phyloP scores from a whole-genome alignment of 2,113 vertebrate species.

The Anoura caudifer region DNA sequence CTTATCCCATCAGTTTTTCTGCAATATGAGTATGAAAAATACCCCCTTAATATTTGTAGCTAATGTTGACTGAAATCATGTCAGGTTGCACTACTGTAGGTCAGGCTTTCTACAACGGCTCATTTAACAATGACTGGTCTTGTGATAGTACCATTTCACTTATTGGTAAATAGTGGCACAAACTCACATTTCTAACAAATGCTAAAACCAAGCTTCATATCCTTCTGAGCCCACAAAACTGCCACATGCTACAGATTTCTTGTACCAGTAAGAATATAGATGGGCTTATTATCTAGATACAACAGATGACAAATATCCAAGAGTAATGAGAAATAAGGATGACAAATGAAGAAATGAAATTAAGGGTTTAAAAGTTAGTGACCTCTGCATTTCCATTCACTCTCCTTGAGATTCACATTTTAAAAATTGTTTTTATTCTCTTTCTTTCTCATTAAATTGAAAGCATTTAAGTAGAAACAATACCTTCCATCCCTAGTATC shows the following conservation, averaged over 20 bases:
- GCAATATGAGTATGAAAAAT: not conserved
- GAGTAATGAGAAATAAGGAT: not conserved
- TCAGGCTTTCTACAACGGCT: not conserved
- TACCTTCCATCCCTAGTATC: not conserved
- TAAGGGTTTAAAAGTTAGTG: not conserved
- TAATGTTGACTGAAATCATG: not conserved
- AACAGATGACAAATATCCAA: not conserved
- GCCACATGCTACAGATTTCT: not conserved
- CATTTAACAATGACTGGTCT: not conserved
- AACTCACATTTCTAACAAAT: not conserved
- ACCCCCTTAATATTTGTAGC: not conserved
- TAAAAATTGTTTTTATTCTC: not conserved
- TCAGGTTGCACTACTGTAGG: not conserved
- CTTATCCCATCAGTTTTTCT: not conserved
- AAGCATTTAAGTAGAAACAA: not conserved
- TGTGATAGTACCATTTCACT: not conserved
- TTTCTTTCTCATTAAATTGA: not conserved
- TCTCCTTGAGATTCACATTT: not conserved
- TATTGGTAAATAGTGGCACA: not conserved
- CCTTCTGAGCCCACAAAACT: not conserved
- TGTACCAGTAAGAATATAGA: not conserved
- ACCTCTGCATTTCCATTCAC: not conserved
- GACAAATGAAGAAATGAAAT: not conserved
- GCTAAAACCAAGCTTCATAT: not conserved
- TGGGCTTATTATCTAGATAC: not conserved